Conservation (phyloP, 1,140 invertebrate species). For the Littorina saxatilis region DNA sequence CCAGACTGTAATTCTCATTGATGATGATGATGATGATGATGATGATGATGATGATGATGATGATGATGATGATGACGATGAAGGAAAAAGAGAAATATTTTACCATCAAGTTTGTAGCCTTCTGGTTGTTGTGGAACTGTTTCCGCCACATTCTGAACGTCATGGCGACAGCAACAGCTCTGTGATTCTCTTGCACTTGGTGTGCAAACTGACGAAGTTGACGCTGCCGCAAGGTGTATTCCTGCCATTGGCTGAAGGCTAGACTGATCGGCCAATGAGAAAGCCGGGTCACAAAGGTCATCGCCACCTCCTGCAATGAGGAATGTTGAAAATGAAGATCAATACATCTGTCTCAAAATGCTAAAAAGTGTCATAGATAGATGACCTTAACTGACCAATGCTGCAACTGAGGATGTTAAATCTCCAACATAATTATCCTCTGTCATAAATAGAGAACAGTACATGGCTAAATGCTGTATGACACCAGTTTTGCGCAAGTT, state of each 20-base stretch:
- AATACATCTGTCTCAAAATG: too few species aligned
- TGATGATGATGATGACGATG: too few species aligned
- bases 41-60: too few species aligned
- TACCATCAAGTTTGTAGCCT: constrained; percentile 45
- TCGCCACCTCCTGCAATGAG: constrained; percentile 39
- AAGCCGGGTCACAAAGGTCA: constrained; percentile 40
- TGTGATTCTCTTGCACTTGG: constrained; percentile 34
- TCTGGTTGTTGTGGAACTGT: constrained; percentile 30
- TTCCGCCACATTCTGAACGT: constrained; percentile 40
- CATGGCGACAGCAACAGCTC: constrained; percentile 22
- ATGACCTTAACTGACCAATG: not conserved
- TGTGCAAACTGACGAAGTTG: constrained; percentile 36
- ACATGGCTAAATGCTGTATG: too few species aligned
- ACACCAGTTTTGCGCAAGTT: too few species aligned
- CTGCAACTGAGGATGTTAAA: not conserved
- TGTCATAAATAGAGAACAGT: too few species aligned
- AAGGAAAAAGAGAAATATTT: too few species aligned
- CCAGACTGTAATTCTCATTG: too few species aligned
- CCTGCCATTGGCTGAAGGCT: constrained; percentile 49
- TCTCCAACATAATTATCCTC: too few species aligned
- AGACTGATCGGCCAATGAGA: constrained; percentile 51
- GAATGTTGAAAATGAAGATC: too few species aligned
- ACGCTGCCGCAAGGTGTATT: constrained; percentile 44
- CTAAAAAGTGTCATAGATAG: not conserved
- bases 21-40: too few species aligned